Conservation (phyloP, 2,888 invertebrate genomes). For the Drosophila tanythrix region DNA sequence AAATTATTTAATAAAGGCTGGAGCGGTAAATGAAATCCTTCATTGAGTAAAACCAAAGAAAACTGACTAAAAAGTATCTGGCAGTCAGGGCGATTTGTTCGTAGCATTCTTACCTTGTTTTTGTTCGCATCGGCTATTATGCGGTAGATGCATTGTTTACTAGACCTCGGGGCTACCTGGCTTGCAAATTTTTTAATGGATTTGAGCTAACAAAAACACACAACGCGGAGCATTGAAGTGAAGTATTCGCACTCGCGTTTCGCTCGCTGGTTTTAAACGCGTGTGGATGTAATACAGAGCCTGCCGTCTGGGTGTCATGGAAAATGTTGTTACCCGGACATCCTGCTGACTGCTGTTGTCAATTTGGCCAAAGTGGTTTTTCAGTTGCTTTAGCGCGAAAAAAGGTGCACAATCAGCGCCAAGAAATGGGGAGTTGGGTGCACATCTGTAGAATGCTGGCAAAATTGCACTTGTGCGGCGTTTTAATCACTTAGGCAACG, state of each 20-base stretch:
- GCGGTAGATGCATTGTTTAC: conserved; percentile 72
- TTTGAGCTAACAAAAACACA: conserved; percentile 54
- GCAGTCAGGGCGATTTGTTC: conserved; percentile 1
- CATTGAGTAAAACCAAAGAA: background rate
- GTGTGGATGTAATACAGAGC: conserved; percentile 44
- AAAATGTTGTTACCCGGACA: conserved; percentile 72
- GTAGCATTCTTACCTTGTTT: conserved; percentile 32
- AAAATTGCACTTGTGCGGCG: conserved; percentile 73
- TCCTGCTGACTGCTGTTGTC: conserved; percentile 74
- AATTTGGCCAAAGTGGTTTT: conserved; percentile 84
- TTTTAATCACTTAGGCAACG: conserved; percentile 82
- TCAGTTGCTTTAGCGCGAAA: conserved; percentile 83
- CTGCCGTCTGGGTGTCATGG: conserved; percentile 42
- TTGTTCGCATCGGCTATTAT: conserved; percentile 61
- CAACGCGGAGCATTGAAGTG: conserved; percentile 76
- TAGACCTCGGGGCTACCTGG: conserved; percentile 61
- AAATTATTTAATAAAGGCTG: background rate
- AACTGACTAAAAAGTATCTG: conserved; percentile 4
- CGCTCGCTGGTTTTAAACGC: conserved; percentile 60
- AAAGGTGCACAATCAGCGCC: conserved; percentile 62
- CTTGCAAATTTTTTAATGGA: conserved; percentile 79
- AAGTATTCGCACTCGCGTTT: conserved; percentile 82
- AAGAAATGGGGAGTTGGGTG: conserved; percentile 1
- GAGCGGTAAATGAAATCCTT: background rate
- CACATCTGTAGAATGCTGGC: conserved; percentile 25